Evolutionary conservation across 2,113 vertebrate genomes (phyloP), one percentile per base, ranked within the genome.

Genomic region (Microcebus griseorufus): DNA sequence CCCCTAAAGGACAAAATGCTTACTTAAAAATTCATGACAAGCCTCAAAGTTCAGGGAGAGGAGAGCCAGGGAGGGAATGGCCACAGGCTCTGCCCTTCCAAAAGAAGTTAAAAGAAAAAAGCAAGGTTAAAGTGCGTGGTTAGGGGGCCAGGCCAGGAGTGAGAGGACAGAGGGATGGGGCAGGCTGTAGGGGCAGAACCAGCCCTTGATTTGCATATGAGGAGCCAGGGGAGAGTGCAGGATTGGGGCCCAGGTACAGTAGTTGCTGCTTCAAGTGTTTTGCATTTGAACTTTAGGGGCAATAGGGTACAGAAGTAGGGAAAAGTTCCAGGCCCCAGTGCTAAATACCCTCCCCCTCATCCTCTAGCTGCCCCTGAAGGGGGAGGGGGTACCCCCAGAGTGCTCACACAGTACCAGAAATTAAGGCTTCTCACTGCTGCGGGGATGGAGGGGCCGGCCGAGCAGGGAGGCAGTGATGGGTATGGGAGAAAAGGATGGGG

Each of bases 91-190:
- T 65, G 72, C 70, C 80, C 92, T 82, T 81, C 58, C 48, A 78
- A 97, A 96, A 87, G 82, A 85, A 88, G 55, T 45, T 53, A 80
- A 98, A 97, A 98, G 83, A 75, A 96, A 97, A 29, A 96, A 97
- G 98, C 87, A 96, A 96, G 98, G 98, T 97, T 99, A 99, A 99
- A 99, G 99, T 99, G 99, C 99, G 98, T 97, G 98, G 98, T 97
- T 88, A 93, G 95, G 98, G 97, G 96, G 93, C 37, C 94, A 86
- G 83, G 97, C 92, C 45, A 42, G 85, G 83, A 65, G 12, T 22
- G 53, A 65, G 69, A 22, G 5, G 93, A 29, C 9, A 51, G 37
- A 9, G 17, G n/a, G 39, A 17, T 27, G 95, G 94, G 51, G 96
- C 94, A 95, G 79, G 76, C 97, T 90, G 95, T 93, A 65, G 80